Conservation (phyloP, 2,797 vertebrate genomes). For the Anguilla megastoma region DNA sequence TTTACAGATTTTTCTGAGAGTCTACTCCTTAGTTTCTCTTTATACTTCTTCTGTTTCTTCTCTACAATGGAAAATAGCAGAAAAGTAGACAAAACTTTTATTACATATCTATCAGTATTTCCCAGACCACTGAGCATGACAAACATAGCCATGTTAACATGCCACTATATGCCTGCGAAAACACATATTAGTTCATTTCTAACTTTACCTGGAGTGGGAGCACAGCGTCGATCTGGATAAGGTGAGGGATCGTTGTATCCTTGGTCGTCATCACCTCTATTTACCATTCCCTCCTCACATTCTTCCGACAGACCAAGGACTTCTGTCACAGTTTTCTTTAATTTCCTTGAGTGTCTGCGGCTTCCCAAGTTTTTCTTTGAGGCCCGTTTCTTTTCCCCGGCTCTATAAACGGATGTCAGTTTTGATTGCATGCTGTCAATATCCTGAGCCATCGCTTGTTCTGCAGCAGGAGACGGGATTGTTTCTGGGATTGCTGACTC, state of each 20-base stretch:
- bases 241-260: constrained; percentile 40
- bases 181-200: not conserved
- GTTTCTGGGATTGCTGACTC: not conserved
- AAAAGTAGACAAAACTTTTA: not conserved
- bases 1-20: not conserved
- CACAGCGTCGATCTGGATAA: constrained; percentile 37
- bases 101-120: not conserved
- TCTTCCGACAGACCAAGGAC: not conserved
- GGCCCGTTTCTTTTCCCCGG: constrained; percentile 21
- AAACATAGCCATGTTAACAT: not conserved
- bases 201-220: constrained; percentile 52
- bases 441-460: constrained; percentile 31
- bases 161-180: not conserved
- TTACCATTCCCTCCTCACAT: constrained; percentile 18
- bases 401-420: not conserved
- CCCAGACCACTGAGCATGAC: not conserved
- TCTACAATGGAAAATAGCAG: constrained; percentile 14
- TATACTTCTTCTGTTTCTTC: constrained; percentile 23
- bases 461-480: constrained; percentile 26
- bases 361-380: constrained; percentile 39
- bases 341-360: not conserved
- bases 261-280: constrained; percentile 35
- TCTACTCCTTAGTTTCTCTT: constrained; percentile 13
- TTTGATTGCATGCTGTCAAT: constrained; percentile 19
- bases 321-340: constrained; percentile 9